A percentile compares a stretch with the other conserved stretches of the same genome.
Conservation (phyloP, 1,140 invertebrate genomes). For the Zaprionus africanus region DNA sequence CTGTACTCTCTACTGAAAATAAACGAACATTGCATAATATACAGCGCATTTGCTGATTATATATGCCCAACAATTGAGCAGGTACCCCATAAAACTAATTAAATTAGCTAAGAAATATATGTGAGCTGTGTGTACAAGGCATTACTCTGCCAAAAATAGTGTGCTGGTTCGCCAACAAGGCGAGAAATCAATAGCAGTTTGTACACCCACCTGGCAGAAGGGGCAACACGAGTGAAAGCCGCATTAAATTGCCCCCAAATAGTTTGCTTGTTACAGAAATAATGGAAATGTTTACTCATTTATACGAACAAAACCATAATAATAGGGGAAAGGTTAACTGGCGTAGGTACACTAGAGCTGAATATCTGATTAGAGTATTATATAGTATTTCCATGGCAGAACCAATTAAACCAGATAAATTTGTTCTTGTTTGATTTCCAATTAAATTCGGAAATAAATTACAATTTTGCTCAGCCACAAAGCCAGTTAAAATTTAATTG, state of each 20-base stretch:
- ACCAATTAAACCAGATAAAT: neutral
- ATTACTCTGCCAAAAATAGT: neutral
- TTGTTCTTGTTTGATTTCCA: conserved; percentile 1
- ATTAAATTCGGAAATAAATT: neutral
- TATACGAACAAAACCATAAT: conserved; percentile 2
- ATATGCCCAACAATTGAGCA: neutral
- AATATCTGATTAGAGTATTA: neutral
- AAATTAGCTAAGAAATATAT: conserved; percentile 39
- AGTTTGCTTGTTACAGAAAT: conserved; percentile 17
- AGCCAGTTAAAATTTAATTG: conserved; percentile 7
- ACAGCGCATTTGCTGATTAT: conserved; percentile 11
- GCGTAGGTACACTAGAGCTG: neutral
- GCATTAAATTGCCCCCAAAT: conserved; percentile 8
- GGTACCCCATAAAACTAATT: conserved; percentile 46
- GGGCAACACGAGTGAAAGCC: neutral
- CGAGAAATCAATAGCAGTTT: neutral
- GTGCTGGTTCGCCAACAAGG: neutral
- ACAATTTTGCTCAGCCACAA: neutral
- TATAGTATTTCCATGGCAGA: neutral
- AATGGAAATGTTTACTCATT: conserved; percentile 21
- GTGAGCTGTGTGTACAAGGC: neutral
- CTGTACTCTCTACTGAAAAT: conserved; percentile 10
- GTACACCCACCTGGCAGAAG: neutral
- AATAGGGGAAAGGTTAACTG: neutral
- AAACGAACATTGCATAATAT: conserved; percentile 67